Evolutionary conservation across 2,888 invertebrate species (phyloP).

Genomic region (Cephus pulcher): DNA sequence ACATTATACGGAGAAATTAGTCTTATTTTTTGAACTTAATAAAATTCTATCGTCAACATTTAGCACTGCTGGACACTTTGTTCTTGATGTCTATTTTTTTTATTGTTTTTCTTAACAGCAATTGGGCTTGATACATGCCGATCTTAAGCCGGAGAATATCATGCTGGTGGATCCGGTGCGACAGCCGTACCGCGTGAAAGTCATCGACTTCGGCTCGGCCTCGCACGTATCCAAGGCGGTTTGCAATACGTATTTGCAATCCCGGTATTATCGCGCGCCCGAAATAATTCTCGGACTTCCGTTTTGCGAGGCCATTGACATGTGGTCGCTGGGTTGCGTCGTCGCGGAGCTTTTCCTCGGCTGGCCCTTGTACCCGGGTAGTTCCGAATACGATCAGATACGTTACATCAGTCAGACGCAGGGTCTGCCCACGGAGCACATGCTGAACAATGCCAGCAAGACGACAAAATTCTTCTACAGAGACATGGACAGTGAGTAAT

Average conservation of each 20-base stretch:
- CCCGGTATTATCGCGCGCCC: constrained; percentile 97
- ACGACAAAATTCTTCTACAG: constrained; percentile 98
- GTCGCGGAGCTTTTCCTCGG: constrained; percentile 99
- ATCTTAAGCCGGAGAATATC: constrained; percentile 99
- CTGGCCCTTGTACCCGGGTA: constrained; percentile 99
- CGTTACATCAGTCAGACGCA: constrained; percentile 97
- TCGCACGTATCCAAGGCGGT: constrained; percentile 99
- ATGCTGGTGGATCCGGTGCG: constrained; percentile 99
- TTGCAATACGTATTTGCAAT: constrained; percentile 99
- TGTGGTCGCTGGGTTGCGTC: constrained; percentile 99
- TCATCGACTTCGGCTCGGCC: constrained; percentile 99
- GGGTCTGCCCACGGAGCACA: constrained; percentile 96
- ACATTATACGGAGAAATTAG: not conserved
- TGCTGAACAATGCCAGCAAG: constrained; percentile 97
- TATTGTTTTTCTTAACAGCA: constrained; percentile 74
- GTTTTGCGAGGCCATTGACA: constrained; percentile 99
- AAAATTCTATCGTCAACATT: not conserved
- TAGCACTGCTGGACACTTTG: not conserved
- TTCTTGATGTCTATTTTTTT: constrained; percentile 15
- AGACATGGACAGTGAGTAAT: constrained; percentile 86
- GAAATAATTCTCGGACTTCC: constrained; percentile 97
- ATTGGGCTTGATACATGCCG: constrained; percentile 99
- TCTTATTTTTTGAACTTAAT: not conserved
- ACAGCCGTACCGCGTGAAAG: constrained; percentile 98
- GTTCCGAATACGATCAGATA: constrained; percentile 99